Percentiles rank a stretch among this genome's conserved stretches.
phyloP scores from a whole-genome alignment of 2,797 vertebrate genomes.

The Falco rusticolus region DNA sequence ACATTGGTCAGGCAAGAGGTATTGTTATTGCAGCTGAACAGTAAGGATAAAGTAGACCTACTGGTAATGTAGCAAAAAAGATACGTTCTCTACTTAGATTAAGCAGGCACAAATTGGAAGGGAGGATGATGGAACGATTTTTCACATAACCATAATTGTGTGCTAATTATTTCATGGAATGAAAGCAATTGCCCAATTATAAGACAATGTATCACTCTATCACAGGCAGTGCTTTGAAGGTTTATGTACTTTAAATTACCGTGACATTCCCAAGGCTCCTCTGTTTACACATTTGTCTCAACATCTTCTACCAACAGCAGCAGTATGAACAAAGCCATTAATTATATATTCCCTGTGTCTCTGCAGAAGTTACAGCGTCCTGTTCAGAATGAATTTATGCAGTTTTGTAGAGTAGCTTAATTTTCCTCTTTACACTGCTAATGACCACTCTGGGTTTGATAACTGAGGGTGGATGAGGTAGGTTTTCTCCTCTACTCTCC shows the following conservation, averaged over 20 bases:
- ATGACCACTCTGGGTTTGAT: not conserved
- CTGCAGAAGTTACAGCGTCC: slow-evolving; percentile 28
- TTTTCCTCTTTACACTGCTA: not conserved
- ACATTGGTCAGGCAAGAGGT: not conserved
- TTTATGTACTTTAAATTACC: slow-evolving; percentile 67
- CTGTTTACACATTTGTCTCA: slow-evolving; percentile 66
- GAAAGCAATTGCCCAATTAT: slow-evolving; percentile 69
- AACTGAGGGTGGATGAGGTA: not conserved
- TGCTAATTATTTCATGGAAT: slow-evolving; percentile 70
- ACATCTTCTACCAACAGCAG: slow-evolving; percentile 47
- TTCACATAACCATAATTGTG: slow-evolving; percentile 68
- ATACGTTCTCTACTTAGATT: slow-evolving; percentile 8
- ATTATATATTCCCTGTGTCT: slow-evolving; percentile 39
- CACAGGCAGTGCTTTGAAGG: slow-evolving; percentile 54
- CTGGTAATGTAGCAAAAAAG: not conserved
- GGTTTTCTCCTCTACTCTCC: not conserved
- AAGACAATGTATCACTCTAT: slow-evolving; percentile 67
- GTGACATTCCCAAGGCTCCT: slow-evolving; percentile 63
- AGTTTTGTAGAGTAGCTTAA: not conserved
- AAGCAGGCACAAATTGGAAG: slow-evolving; percentile 59
- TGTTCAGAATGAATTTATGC: not conserved
- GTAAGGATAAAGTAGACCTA: not conserved
- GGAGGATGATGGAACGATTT: slow-evolving; percentile 57
- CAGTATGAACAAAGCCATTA: slow-evolving; percentile 59
- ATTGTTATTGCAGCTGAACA: not conserved